phyloP scores from a whole-genome alignment of 2,113 vertebrate genomes.

The Hyla sarda region DNA sequence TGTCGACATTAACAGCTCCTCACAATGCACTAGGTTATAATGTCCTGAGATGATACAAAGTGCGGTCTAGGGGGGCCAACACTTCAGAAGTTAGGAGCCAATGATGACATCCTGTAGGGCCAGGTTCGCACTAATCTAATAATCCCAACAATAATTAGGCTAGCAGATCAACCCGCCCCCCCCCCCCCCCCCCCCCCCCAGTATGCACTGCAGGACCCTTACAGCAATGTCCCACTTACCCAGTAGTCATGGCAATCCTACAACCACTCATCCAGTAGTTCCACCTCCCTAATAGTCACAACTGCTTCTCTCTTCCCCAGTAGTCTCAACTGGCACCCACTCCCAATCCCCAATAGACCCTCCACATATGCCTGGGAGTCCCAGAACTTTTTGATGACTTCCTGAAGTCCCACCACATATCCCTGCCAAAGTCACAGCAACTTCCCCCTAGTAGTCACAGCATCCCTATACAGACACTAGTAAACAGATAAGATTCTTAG shows the following conservation, averaged over 20 bases:
- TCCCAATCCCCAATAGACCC: too few relatives aligned
- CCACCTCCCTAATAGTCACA: not conserved
- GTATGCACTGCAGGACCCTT: not conserved
- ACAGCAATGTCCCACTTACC: not conserved
- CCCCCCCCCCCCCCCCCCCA: too few relatives aligned
- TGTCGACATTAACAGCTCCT: not conserved
- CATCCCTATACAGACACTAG: too few relatives aligned
- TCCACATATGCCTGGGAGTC: too few relatives aligned
- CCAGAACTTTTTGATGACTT: too few relatives aligned
- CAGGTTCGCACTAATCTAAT: not conserved
- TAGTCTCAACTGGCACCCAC: not conserved
- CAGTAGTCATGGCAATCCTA: not conserved
- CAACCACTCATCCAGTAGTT: not conserved
- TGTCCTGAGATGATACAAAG: not conserved
- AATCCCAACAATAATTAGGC: too few relatives aligned
- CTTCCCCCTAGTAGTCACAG: too few relatives aligned
- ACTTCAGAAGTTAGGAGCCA: not conserved
- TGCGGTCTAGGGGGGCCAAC: not conserved
- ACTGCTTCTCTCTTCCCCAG: not conserved
- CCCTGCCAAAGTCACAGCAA: too few relatives aligned
- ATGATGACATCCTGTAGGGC: too few relatives aligned
- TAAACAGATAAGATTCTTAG: too few relatives aligned
- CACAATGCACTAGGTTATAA: not conserved
- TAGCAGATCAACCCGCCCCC: too few relatives aligned
- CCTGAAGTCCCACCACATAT: too few relatives aligned